Percentiles rank a stretch among this genome's conserved stretches.
Evolutionary conservation across 2,888 invertebrate species (phyloP).

Genomic region (Brachyptera risi): DNA sequence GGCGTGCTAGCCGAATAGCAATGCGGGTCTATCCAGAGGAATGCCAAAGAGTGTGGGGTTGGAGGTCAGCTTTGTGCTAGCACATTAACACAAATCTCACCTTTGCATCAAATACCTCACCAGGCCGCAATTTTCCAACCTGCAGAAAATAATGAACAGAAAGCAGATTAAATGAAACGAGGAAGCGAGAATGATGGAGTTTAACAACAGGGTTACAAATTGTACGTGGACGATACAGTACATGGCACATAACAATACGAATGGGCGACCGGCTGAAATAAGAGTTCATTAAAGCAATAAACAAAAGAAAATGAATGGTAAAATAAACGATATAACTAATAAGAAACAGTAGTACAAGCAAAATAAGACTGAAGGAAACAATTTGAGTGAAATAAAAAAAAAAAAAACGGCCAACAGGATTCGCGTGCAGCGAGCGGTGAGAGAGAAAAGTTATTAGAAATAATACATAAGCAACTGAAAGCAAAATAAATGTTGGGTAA

Average conservation of each 20-base stretch:
- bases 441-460: slow-evolving; percentile 24
- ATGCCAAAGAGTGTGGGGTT: slow-evolving; percentile 35
- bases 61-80: slow-evolving; percentile 50
- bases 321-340: neutral
- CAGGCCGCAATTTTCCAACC: slow-evolving; percentile 73
- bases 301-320: slow-evolving; percentile 10
- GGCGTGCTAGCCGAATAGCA: no score
- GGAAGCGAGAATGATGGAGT: slow-evolving; percentile 12
- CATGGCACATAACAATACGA: slow-evolving; percentile 18
- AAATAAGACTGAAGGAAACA: no score
- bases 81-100: slow-evolving; percentile 61
- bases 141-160: slow-evolving; percentile 48
- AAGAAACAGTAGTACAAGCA: no score
- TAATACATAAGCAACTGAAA: slow-evolving; percentile 27
- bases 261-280: slow-evolving; percentile 16
- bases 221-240: slow-evolving; percentile 18
- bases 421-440: slow-evolving; percentile 16
- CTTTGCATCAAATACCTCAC: slow-evolving; percentile 72
- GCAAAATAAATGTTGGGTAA: slow-evolving; percentile 17
- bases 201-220: slow-evolving; percentile 22
- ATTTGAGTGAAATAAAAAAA: neutral
- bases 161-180: slow-evolving; percentile 35
- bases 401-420: slow-evolving; percentile 9
- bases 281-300: slow-evolving; percentile 3
- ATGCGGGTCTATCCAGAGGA: neutral